Conservation (phyloP, 2,113 vertebrate genomes). For the Asarcornis scutulata region DNA sequence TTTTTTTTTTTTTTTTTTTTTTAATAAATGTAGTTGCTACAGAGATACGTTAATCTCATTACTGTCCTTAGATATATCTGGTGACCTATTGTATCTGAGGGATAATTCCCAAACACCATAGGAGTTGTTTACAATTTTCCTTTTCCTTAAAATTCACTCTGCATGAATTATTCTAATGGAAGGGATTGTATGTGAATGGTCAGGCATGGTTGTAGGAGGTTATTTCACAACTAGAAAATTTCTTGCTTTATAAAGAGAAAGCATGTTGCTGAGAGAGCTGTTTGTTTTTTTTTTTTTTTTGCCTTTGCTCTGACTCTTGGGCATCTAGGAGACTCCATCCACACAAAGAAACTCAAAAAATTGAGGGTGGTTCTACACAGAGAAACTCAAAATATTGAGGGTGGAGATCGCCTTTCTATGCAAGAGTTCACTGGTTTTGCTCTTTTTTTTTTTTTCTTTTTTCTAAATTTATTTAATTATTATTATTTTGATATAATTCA, state of each 20-base stretch:
- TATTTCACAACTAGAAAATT: background rate
- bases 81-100: constrained; percentile 9
- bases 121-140: constrained; percentile 22
- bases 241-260: background rate
- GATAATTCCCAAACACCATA: background rate
- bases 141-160: background rate
- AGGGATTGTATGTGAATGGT: background rate
- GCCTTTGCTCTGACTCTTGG: background rate
- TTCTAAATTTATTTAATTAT: too few species aligned
- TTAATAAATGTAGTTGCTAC: background rate
- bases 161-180: background rate
- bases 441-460: too few species aligned
- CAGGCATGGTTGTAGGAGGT: background rate
- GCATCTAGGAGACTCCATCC: background rate
- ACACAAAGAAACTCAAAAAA: too few species aligned
- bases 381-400: too few species aligned
- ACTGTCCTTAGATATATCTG: background rate
- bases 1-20: too few species aligned
- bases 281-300: background rate
- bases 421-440: too few species aligned
- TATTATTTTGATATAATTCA: too few species aligned
- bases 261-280: background rate
- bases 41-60: background rate
- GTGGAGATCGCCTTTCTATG: too few species aligned
- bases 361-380: too few species aligned